phyloP scores from a whole-genome alignment of 2,797 vertebrate genomes.

The Huso huso region DNA sequence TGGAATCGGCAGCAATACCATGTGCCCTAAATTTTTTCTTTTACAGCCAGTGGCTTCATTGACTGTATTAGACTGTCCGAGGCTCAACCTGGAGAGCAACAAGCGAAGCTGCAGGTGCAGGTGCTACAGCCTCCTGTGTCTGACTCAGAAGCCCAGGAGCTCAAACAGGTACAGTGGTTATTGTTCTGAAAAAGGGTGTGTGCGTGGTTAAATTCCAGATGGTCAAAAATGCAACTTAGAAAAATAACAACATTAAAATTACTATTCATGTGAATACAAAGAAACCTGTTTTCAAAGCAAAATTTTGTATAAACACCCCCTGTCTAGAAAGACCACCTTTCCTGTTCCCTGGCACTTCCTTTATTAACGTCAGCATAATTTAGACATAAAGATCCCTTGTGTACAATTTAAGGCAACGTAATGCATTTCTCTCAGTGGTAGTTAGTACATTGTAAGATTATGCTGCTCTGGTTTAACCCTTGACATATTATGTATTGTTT shows the following conservation, averaged over 20 bases:
- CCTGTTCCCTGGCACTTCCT: neutral
- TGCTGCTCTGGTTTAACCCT: no score
- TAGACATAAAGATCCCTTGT: neutral
- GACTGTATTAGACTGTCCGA: constrained; percentile 42
- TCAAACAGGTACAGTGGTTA: constrained; percentile 66
- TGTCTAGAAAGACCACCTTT: neutral
- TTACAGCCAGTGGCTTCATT: constrained; percentile 53
- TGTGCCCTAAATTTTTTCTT: constrained; percentile 14
- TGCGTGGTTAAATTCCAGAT: constrained; percentile 41
- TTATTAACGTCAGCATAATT: neutral
- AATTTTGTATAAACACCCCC: neutral
- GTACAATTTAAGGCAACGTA: neutral
- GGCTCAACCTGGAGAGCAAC: constrained; percentile 48
- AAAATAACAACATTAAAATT: no score
- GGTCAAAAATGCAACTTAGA: constrained; percentile 13
- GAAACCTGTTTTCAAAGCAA: no score
- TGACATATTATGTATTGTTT: no score
- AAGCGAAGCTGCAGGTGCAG: constrained; percentile 64
- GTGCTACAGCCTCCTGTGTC: constrained; percentile 62
- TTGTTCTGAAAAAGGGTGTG: no score
- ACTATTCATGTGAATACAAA: no score
- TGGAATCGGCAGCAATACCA: no score
- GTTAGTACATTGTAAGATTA: no score
- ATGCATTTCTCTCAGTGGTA: neutral
- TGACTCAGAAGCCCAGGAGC: constrained; percentile 74